Percentiles rank a stretch among this genome's conserved stretches.
These are phyloP conservation scores for Halichoerus grypus DNA, from an alignment of 2,113 vertebrate genomes.

Conservation along the genomic window DNA sequence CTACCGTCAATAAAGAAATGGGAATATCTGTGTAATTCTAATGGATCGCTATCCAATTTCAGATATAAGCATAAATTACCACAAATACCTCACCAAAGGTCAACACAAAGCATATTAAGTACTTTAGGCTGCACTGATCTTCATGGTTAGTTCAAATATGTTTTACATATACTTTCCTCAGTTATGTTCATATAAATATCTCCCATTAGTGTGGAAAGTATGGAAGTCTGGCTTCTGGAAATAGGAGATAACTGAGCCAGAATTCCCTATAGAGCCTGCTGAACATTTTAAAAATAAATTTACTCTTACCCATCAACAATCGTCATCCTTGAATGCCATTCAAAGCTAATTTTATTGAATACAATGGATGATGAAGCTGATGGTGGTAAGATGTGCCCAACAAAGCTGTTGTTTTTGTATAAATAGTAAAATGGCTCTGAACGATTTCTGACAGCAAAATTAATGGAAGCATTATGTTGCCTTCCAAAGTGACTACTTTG, in stretches of 20 bases:
- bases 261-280: neutral
- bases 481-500: conserved; percentile 39
- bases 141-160: neutral
- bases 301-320: neutral
- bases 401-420: neutral
- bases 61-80: neutral
- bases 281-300: neutral
- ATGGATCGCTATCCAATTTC: conserved; percentile 2
- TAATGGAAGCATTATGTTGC: conserved; percentile 1
- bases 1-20: neutral
- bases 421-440: neutral
- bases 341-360: conserved; percentile 21
- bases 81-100: neutral
- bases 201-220: neutral
- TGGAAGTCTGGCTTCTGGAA: conserved; percentile 1
- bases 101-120: neutral
- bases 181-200: neutral
- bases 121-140: neutral
- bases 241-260: conserved; percentile 17
- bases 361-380: neutral
- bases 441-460: conserved; percentile 24
- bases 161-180: neutral
- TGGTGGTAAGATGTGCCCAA: neutral
- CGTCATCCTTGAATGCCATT: neutral
- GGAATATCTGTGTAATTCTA: neutral